phyloP scores from a whole-genome alignment of 1,140 invertebrate species.

The Papilio polytes region DNA sequence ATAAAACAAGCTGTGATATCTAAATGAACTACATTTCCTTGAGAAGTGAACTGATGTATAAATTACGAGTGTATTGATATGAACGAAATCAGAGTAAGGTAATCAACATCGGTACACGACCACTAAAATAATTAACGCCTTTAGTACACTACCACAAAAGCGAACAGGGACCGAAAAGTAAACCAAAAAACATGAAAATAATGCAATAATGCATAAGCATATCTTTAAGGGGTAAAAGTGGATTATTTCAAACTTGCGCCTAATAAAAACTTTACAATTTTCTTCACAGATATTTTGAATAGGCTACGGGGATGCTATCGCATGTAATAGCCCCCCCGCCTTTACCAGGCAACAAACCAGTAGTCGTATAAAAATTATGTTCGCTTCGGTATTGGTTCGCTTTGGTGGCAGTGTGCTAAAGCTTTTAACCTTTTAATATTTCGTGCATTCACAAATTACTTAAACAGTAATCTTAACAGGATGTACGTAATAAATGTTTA shows the following conservation, averaged over 20 bases:
- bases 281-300: too few relatives aligned
- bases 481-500: slow-evolving; percentile 38
- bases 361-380: not conserved
- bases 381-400: not conserved
- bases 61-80: slow-evolving; percentile 24
- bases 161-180: not conserved
- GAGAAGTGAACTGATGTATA: slow-evolving; percentile 26
- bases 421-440: not conserved
- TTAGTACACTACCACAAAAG: not conserved
- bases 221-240: too few relatives aligned
- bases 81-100: slow-evolving; percentile 33
- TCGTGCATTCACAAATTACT: slow-evolving; percentile 17
- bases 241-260: too few relatives aligned
- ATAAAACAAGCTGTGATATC: not conserved
- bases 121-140: slow-evolving; percentile 9
- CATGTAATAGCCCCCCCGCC: too few relatives aligned
- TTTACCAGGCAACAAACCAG: too few relatives aligned
- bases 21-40: slow-evolving; percentile 37
- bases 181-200: not conserved
- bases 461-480: slow-evolving; percentile 37
- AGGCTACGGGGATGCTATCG: too few relatives aligned
- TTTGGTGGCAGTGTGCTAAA: not conserved
- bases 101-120: slow-evolving; percentile 17
- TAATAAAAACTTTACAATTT: too few relatives aligned
- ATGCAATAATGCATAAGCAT: not conserved